These are phyloP conservation scores for Uria aalge DNA, from an alignment of 2,113 vertebrate species.

Conservation along the genomic window DNA sequence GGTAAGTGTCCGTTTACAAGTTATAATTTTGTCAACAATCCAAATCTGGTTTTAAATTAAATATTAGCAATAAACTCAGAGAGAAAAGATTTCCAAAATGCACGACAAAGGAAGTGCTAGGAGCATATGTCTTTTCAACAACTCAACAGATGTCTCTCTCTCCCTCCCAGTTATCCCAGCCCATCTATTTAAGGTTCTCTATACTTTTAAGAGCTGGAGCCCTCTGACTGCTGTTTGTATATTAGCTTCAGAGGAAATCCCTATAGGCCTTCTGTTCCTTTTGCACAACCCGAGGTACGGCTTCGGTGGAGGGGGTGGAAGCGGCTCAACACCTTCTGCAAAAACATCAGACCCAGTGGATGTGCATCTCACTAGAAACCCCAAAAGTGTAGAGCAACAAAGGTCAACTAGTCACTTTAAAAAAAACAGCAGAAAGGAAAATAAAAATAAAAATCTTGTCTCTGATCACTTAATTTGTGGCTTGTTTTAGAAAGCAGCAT, in stretches of 20 bases:
- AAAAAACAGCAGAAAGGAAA: neutral
- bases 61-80: constrained; percentile 47
- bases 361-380: neutral
- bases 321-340: neutral
- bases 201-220: constrained; percentile 17
- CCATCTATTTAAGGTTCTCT: constrained; percentile 33
- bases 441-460: neutral
- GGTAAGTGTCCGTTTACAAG: neutral
- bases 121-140: constrained; percentile 55
- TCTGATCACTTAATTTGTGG: neutral
- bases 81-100: constrained; percentile 45
- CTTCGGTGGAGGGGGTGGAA: neutral
- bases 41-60: constrained; percentile 59
- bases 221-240: neutral
- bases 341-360: neutral
- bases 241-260: constrained; percentile 24
- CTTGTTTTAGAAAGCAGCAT: neutral
- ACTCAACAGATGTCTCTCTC: constrained; percentile 48
- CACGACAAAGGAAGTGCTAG: constrained; percentile 45
- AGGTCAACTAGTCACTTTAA: neutral
- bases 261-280: constrained; percentile 30
- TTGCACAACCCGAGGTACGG: neutral
- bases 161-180: constrained; percentile 28
- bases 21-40: constrained; percentile 51
- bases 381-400: neutral